A percentile compares a stretch with the other conserved stretches of the same genome.
phyloP scores from a whole-genome alignment of 2,797 vertebrate genomes.

The Mormyrops attenuatus region DNA sequence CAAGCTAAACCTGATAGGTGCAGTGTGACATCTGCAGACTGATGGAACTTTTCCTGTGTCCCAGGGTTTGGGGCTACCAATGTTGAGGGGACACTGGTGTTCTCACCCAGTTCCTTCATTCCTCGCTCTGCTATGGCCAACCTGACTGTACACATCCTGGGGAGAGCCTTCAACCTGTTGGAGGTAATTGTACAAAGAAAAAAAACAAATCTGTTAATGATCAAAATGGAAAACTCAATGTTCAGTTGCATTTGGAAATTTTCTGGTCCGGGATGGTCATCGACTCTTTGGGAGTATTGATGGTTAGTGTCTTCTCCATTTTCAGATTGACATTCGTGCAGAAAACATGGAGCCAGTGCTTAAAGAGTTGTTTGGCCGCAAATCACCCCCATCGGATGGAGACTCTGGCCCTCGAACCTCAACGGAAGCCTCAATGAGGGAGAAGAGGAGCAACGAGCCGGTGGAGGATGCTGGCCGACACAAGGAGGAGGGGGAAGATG shows the following conservation, averaged over 20 bases:
- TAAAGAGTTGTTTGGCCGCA: conserved; percentile 54
- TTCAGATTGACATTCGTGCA: conserved; percentile 65
- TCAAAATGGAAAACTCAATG: background rate
- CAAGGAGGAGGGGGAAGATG: conserved; percentile 36
- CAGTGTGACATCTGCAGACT: background rate
- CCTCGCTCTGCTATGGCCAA: conserved; percentile 67
- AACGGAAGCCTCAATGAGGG: conserved; percentile 33
- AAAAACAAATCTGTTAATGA: background rate
- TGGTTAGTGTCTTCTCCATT: background rate
- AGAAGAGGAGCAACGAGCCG: conserved; percentile 33
- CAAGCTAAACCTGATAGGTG: background rate
- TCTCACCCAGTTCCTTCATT: conserved; percentile 75
- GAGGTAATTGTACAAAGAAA: conserved; percentile 55
- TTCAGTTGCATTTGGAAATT: background rate
- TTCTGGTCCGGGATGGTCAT: background rate
- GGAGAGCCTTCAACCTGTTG: conserved; percentile 71
- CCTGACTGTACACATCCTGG: conserved; percentile 67
- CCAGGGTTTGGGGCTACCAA: conserved; percentile 67
- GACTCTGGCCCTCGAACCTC: conserved; percentile 28
- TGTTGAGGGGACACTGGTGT: conserved; percentile 71
- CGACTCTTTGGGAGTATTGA: background rate
- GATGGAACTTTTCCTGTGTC: conserved; percentile 31
- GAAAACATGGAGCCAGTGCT: conserved; percentile 72
- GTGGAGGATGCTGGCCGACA: conserved; percentile 29
- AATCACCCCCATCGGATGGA: conserved; percentile 42